A percentile compares a stretch with the other conserved stretches of the same genome.
phyloP scores from a whole-genome alignment of 2,888 invertebrate species.

The Catocala nupta region DNA sequence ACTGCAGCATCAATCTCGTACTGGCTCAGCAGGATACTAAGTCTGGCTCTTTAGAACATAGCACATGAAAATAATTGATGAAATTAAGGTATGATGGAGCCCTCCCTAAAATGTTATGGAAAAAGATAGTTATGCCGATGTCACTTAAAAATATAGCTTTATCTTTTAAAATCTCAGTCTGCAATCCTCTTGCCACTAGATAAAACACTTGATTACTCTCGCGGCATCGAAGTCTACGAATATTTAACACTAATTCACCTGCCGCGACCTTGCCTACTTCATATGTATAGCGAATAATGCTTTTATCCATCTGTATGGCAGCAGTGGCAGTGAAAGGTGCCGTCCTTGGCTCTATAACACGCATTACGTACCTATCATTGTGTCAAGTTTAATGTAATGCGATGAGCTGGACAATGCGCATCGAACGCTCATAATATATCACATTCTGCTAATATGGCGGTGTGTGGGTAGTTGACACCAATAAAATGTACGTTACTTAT shows the following conservation, averaged over 20 bases:
- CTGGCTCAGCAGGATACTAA: too few relatives aligned
- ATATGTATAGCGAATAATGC: slow-evolving; percentile 1
- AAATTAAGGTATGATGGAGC: too few relatives aligned
- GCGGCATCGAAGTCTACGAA: not conserved
- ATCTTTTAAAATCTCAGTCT: too few relatives aligned
- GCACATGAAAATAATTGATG: too few relatives aligned
- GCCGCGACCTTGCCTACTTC: not conserved
- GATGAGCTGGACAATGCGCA: slow-evolving; percentile 19
- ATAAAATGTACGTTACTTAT: not conserved
- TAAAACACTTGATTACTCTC: too few relatives aligned
- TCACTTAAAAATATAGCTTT: too few relatives aligned
- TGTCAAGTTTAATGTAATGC: slow-evolving; percentile 48
- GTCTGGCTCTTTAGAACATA: too few relatives aligned
- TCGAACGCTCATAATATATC: not conserved
- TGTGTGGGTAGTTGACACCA: not conserved
- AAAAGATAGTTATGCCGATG: too few relatives aligned
- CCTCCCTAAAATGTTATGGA: too few relatives aligned
- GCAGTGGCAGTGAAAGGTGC: slow-evolving; percentile 57
- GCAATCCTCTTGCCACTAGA: too few relatives aligned
- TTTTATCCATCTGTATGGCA: slow-evolving; percentile 30
- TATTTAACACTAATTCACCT: not conserved
- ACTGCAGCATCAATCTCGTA: too few relatives aligned
- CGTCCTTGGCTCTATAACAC: slow-evolving; percentile 57
- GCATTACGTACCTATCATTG: slow-evolving; percentile 38
- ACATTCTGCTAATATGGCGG: not conserved